phyloP scores from a whole-genome alignment of 1,140 invertebrate genomes.

The Ceratina calcarata region DNA sequence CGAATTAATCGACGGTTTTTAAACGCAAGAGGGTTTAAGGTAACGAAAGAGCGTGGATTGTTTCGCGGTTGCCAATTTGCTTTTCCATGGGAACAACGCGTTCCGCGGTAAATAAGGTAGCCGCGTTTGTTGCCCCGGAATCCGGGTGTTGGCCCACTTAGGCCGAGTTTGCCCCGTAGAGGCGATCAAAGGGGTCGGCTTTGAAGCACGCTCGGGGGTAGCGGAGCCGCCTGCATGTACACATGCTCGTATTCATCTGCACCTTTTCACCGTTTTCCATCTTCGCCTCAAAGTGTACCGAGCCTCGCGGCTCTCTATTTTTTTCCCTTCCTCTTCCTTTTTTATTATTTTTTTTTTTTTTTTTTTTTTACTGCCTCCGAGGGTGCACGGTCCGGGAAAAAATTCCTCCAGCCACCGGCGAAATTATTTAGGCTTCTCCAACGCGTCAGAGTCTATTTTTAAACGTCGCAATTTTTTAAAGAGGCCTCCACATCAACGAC shows the following conservation, averaged over 20 bases:
- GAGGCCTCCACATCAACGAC: background rate
- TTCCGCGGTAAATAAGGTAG: constrained; percentile 24
- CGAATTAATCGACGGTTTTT: too few relatives aligned
- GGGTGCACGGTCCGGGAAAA: background rate
- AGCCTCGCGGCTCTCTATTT: constrained; percentile 1
- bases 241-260: constrained; percentile 29
- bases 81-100: background rate
- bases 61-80: background rate
- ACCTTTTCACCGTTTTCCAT: constrained; percentile 37
- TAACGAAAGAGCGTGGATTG: background rate
- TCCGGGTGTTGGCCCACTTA: constrained; percentile 43
- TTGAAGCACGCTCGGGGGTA: constrained; percentile 18
- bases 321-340: background rate
- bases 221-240: background rate
- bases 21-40: background rate
- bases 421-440: constrained; percentile 21
- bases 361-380: background rate
- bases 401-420: background rate
- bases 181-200: constrained; percentile 41
- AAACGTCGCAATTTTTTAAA: background rate
- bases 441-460: constrained; percentile 1
- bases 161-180: constrained; percentile 39
- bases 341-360: background rate
- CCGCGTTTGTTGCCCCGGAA: constrained; percentile 28
- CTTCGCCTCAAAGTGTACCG: constrained; percentile 17